Percentiles rank a stretch among this genome's conserved stretches.
Evolutionary conservation across 2,888 invertebrate genomes (phyloP).

Genomic region (Icerya purchasi): DNA sequence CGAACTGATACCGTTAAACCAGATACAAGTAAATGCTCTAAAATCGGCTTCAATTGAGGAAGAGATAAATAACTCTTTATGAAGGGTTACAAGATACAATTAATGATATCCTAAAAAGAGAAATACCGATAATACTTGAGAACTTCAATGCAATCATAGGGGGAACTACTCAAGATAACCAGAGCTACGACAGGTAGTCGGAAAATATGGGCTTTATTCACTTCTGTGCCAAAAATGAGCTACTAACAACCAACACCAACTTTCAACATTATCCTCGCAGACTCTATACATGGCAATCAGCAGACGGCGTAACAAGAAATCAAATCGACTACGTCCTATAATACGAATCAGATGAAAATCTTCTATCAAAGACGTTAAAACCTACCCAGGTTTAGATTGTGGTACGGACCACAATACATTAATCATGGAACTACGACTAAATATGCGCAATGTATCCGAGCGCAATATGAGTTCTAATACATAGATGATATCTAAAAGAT

Average conservation of each 20-base stretch:
- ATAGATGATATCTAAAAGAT: too few species aligned
- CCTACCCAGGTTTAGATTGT: not conserved
- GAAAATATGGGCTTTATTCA: not conserved
- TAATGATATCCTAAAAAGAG: not conserved
- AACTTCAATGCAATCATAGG: not conserved
- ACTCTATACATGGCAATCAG: not conserved
- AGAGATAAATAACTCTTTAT: not conserved
- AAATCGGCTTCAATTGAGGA: not conserved
- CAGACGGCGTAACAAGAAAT: not conserved
- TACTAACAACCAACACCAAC: not conserved
- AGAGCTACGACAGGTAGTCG: not conserved
- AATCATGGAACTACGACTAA: not conserved
- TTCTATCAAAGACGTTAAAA: not conserved
- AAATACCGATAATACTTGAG: not conserved
- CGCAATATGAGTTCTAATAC: not conserved
- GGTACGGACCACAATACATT: not conserved
- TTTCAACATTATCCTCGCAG: not conserved
- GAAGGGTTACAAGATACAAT: not conserved
- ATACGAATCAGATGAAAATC: not conserved
- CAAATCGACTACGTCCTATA: not conserved
- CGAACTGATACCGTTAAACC: not conserved
- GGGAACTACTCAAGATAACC: not conserved
- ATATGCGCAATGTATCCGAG: not conserved
- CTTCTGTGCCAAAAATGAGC: not conserved
- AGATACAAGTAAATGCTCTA: not conserved